These are phyloP conservation scores for Glomeris maerens DNA, from an alignment of 1,140 invertebrate genomes.

Conservation along the genomic window DNA sequence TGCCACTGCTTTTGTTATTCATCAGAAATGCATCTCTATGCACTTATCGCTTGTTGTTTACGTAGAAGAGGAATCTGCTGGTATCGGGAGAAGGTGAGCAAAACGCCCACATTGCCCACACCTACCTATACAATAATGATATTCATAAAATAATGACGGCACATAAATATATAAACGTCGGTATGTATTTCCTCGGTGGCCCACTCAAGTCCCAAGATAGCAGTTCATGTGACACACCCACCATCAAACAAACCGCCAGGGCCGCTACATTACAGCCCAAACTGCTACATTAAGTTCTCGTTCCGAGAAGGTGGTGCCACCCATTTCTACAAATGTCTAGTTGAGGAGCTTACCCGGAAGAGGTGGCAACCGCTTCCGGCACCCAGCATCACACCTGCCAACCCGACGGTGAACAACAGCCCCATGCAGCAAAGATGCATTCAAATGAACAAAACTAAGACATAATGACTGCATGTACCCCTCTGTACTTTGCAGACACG, in stretches of 20 bases:
- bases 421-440: background rate
- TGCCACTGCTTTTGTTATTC: too few species aligned
- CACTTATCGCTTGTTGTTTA: constrained; percentile 53
- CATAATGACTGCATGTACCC: background rate
- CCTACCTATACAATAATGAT: too few species aligned
- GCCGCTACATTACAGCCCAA: constrained; percentile 51
- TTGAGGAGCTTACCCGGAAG: constrained; percentile 30
- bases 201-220: constrained; percentile 70
- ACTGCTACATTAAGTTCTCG: constrained; percentile 67
- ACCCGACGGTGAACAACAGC: constrained; percentile 11
- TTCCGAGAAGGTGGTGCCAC: constrained; percentile 68
- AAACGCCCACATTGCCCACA: too few species aligned
- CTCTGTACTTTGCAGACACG: constrained; percentile 33
- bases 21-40: constrained; percentile 49
- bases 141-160: too few species aligned
- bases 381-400: constrained; percentile 21
- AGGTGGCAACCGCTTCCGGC: constrained; percentile 30
- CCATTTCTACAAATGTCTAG: constrained; percentile 40
- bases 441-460: background rate
- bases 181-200: too few species aligned
- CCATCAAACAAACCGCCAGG: constrained; percentile 50
- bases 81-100: constrained; percentile 39
- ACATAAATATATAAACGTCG: too few species aligned
- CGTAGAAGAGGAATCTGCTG: constrained; percentile 63
- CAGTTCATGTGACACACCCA: constrained; percentile 57